Base-by-base conservation (phyloP, 2,888 invertebrate genomes). In the Bembecia ichneumoniformis region DNA sequence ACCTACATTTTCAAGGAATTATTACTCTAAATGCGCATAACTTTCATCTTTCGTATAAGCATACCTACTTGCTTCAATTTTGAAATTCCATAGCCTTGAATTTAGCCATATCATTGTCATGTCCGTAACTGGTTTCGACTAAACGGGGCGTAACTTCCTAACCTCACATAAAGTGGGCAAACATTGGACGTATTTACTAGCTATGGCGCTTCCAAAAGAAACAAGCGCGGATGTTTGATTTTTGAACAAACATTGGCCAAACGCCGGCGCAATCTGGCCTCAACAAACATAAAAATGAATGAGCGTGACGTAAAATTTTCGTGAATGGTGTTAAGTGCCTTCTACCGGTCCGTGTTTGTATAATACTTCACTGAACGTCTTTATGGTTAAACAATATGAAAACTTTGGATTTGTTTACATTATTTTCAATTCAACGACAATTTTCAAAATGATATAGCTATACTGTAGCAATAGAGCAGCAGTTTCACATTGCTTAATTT, bases 261-360 rank as follows among this genome's bases (percentile, higher is more conserved):
- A 63, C 70, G 74, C 71, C 74, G 67, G 72, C 71, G 80, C 70
- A 77, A 14, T 40, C 70, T 71, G 68, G 65, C 72, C 79, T 76
- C 58, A 56, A 67, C 74, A 82, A 82, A 82, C 73, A 82, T 60
- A 51, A 53, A 56, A 54, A 62, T 74, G 66, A 74, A 77, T 80
- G 72, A 66, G 61, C 47, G 57, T 63, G 66, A 63, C 66, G 62
- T 59, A 58, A 59, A 58, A 58, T 52, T 66, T 35, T 40, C 60
- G 63, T 82, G 76, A 83, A 83, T 84, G 82, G 34, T 40, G 40
- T 14, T 40, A 40, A 40, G 40, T 40, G 14, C 14, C 40, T 40
- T 40, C 40, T 14, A 40, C 40, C 40, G 40, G 40, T 14, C 13
- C n/a, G 40, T 40, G 14, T 40, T 40, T 40, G 14, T 14, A 40